Evolutionary conservation across 1,140 invertebrate species (phyloP), one percentile per base, ranked within the genome.

Genomic region (Eupristina koningsbergeri): DNA sequence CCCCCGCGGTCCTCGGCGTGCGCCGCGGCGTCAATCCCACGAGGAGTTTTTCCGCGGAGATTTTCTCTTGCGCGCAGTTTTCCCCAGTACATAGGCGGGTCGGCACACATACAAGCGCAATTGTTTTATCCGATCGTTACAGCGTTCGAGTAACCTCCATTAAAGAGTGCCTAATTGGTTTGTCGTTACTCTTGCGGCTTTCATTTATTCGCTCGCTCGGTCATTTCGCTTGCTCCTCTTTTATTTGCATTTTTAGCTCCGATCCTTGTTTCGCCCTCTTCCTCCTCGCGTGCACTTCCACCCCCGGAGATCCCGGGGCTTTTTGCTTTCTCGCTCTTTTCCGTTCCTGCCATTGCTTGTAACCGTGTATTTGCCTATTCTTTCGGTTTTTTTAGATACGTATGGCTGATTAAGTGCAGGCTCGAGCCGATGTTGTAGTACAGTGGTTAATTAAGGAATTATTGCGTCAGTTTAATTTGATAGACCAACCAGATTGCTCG

Each of bases 121-220:
- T 80, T 73, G 79, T 80, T 73, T 80, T 74, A 85, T 84, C 64
- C 85, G 80, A 82, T 86, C 79, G 86, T 85, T 86, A 86, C 86
- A 84, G 63, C 67, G 69, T 31, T 61, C 74, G 71, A 69, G 29
- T 81, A 41, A 73, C 75, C 74, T 80, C 84, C 83, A 84, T 86
- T 84, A 84, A 84, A 80, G n/a, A n/a, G 58, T 73, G 63, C 78
- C 75, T 86, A 86, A 86, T 86, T 86, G 84, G 73, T 85, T 86
- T 85, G 84, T 86, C 79, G 81, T 78, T 47, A 64, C 61, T 63
- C 76, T 63, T 36, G 47, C 74, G 50, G 45, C 31, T 76, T 76
- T 76, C 22, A 26, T 58, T 58, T 29, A 5, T 58, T 29, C 45
- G 13, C 58, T 31, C 71, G 45, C 31, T 74, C 41, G 11, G 6